Base-by-base conservation (phyloP, 2,113 vertebrate genomes). In the Fregata magnificens region DNA sequence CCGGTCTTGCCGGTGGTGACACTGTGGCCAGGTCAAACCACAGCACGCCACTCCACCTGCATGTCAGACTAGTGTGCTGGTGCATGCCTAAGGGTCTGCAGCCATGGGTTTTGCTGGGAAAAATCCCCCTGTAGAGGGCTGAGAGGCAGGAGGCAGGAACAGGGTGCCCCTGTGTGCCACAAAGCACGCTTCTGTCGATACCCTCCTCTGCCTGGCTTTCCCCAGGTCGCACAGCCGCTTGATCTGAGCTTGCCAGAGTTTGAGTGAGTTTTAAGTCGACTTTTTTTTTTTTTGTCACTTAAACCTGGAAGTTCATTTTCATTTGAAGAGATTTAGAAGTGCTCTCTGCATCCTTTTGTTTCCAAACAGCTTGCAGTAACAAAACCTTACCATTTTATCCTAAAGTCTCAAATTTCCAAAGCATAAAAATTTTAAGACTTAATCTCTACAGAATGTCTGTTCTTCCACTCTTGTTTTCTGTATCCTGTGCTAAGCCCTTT, bases 51-150 rank as follows among this genome's bases (percentile, higher is more conserved):
- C 11, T 71, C 58, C 15, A 2, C 2, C 1, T 17, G 14, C 19
- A 0, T 1, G 2, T 44, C 24, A 31, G 55, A 14, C 36, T 2
- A 0, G 3, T 5, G 24, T n/a, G 45, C 28, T 34, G 49, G 32
- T 42, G n/a, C 8, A 1, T 0, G 4, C 5, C 1, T 9, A 9
- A 34, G 50, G 22, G 40, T 49, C 65, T 61, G 58, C 49, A 49
- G 28, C 25, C 3, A 0, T 42, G 65, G 13, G 19, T 5, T 65
- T 40, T 71, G 38, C 45, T 5, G 7, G 38, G 34, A 52, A 26
- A 45, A 21, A 10, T n/a, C 7, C 13, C 18, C 8, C 34, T n/a
- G 21, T 38, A 28, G n/a, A 36, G 21, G 49, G 25, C 1, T 32
- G 38, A 15, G 16, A 34, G 44, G 34, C 19, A 42, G 44, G 47